These are phyloP conservation scores for Meteorus sp. DNA, from an alignment of 1,140 invertebrate genomes.

Conservation along the genomic window DNA sequence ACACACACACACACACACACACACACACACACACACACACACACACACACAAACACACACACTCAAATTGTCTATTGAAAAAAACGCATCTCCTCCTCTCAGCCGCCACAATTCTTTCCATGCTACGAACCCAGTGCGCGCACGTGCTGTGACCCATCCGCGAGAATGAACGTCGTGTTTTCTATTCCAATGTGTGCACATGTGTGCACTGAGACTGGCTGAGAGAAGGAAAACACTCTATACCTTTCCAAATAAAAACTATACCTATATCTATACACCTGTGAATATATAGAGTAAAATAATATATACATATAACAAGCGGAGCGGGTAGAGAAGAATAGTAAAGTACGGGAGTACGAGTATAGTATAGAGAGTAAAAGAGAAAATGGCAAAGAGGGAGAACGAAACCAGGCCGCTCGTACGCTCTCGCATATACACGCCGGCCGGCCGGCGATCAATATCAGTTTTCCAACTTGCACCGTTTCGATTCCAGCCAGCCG, in stretches of 20 bases:
- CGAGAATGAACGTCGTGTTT: conserved; percentile 14
- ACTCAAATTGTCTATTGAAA: neutral
- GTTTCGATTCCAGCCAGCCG: conserved; percentile 32
- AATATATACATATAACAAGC: neutral
- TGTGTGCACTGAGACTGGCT: neutral
- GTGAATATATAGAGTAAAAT: neutral
- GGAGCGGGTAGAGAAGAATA: neutral
- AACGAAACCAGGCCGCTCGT: conserved; percentile 30
- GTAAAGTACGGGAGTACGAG: conserved; percentile 16
- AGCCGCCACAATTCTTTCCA: no score
- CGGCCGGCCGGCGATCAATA: conserved; percentile 31
- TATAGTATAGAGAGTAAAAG: neutral
- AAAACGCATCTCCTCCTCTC: no score
- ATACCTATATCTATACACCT: neutral
- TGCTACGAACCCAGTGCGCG: neutral
- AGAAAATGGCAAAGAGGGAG: conserved; percentile 9
- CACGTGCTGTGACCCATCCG: neutral
- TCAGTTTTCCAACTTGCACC: conserved; percentile 35
- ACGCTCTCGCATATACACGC: conserved; percentile 7
- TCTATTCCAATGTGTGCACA: conserved; percentile 5
- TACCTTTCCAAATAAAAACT: no score
- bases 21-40: no score
- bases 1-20: no score
- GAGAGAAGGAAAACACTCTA: no score
- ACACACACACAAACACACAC: neutral